Percentiles rank a stretch among this genome's conserved stretches.
phyloP scores from a whole-genome alignment of 37 sponge, comb jelly and placozoan species.

The Tethya wilhelma region DNA sequence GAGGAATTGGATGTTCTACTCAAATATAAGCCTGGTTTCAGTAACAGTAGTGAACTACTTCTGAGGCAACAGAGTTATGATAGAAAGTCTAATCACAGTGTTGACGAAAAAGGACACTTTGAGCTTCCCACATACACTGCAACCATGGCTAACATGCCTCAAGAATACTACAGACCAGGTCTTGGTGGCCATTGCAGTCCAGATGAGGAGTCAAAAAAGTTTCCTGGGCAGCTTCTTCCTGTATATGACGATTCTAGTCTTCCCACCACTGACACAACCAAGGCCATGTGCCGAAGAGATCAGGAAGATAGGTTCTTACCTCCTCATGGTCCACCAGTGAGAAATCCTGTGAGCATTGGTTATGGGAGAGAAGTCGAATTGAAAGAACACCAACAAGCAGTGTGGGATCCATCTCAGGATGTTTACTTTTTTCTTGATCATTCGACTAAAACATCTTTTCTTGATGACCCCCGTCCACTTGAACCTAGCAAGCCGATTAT shows the following conservation, averaged over 20 bases:
- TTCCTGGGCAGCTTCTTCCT: not conserved
- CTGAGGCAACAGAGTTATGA: slow-evolving; percentile 21
- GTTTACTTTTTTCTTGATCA: slow-evolving; percentile 64
- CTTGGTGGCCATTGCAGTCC: too few relatives aligned
- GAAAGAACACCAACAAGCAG: slow-evolving; percentile 41
- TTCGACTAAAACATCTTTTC: slow-evolving; percentile 15
- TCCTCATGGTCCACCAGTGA: slow-evolving; percentile 63
- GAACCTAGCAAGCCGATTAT: not conserved
- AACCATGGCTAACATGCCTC: slow-evolving; percentile 20
- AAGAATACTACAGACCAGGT: slow-evolving; percentile 45
- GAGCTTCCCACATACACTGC: slow-evolving; percentile 20
- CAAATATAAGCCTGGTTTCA: not conserved
- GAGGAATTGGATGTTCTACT: not conserved
- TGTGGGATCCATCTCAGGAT: slow-evolving; percentile 57
- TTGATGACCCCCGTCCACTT: slow-evolving; percentile 45
- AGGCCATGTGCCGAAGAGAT: not conserved
- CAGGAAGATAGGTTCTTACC: slow-evolving; percentile 52
- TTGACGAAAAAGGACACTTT: too few relatives aligned
- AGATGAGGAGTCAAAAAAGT: too few relatives aligned
- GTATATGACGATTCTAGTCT: not conserved
- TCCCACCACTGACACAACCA: not conserved
- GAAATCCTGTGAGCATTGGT: slow-evolving; percentile 56
- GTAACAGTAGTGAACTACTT: not conserved
- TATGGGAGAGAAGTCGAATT: slow-evolving; percentile 71
- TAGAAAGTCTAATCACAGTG: too few relatives aligned